These are phyloP conservation scores for Luscinia luscinia DNA, from an alignment of 2,797 vertebrate genomes.

Conservation along the genomic window DNA sequence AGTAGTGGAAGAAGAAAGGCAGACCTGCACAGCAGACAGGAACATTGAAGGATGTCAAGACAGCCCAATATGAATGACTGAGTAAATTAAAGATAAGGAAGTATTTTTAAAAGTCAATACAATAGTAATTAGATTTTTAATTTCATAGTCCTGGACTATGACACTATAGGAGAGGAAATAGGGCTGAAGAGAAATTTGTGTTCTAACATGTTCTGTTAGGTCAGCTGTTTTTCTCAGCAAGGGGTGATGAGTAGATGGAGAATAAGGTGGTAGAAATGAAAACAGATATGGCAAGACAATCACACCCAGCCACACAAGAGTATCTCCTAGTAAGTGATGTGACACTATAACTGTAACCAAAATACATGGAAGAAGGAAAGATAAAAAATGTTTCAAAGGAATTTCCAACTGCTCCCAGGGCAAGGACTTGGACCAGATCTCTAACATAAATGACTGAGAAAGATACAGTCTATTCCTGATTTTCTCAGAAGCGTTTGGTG, in stretches of 20 bases:
- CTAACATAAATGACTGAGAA: not conserved
- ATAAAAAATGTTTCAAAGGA: not conserved
- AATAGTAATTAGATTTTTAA: not conserved
- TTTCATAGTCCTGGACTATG: not conserved
- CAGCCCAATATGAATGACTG: not conserved
- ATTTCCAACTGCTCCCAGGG: not conserved
- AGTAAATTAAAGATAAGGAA: not conserved
- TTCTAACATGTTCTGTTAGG: not conserved
- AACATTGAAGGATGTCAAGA: not conserved
- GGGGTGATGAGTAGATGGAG: not conserved
- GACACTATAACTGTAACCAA: not conserved
- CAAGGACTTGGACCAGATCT: not conserved
- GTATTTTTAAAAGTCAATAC: not conserved
- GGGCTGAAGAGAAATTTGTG: not conserved
- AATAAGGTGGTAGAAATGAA: not conserved
- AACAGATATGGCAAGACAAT: not conserved
- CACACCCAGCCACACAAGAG: not conserved
- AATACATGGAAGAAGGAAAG: not conserved
- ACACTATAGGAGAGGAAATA: not conserved
- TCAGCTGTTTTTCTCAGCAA: not conserved
- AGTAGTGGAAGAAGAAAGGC: not conserved
- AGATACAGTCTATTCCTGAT: not conserved
- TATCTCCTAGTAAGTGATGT: not conserved
- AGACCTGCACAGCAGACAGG: not conserved
- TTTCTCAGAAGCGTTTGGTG: not conserved